Evolutionary conservation across 2,113 vertebrate genomes (phyloP).

Genomic region (Hyaena hyaena): DNA sequence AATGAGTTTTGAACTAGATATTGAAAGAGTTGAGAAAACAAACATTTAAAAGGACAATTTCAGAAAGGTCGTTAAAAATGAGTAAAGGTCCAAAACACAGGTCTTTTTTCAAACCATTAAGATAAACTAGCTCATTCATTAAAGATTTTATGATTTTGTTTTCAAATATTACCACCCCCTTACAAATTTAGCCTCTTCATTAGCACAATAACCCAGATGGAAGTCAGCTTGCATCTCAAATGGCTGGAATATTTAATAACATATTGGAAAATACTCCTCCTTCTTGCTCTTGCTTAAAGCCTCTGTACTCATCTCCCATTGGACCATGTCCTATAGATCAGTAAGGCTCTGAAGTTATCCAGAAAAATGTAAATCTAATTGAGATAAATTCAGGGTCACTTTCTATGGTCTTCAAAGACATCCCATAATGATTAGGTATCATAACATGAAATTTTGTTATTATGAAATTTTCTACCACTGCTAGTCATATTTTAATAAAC

Average conservation of each 20-base stretch:
- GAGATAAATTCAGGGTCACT: background rate
- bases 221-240: background rate
- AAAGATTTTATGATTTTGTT: slow-evolving; percentile 36
- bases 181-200: slow-evolving; percentile 1
- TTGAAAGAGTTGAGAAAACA: background rate
- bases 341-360: background rate
- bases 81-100: background rate
- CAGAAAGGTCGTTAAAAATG: background rate
- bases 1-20: background rate
- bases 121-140: background rate
- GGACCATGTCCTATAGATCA: background rate
- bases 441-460: background rate
- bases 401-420: background rate
- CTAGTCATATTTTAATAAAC: background rate
- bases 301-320: background rate
- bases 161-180: background rate
- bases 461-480: background rate
- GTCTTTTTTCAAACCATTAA: background rate
- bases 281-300: background rate
- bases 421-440: background rate
- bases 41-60: slow-evolving; percentile 34
- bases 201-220: background rate
- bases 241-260: background rate
- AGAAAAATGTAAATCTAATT: background rate
- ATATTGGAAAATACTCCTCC: background rate